Conservation (phyloP, 2,888 invertebrate genomes). For the Belgica antarctica region DNA sequence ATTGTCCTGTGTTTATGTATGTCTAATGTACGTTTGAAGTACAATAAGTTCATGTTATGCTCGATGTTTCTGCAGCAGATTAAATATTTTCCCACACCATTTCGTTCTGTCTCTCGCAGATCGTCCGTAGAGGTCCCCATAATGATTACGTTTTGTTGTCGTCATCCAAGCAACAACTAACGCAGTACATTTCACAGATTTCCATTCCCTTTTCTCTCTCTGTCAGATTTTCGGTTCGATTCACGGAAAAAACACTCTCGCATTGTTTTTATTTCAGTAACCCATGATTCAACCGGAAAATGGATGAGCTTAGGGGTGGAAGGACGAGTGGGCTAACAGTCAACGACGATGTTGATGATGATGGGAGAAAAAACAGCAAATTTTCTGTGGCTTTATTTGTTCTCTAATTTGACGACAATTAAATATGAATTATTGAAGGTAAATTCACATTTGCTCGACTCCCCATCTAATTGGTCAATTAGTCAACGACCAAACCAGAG, state of each 20-base stretch:
- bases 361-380: background rate
- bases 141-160: conserved; percentile 31
- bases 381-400: conserved; percentile 32
- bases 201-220: conserved; percentile 25
- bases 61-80: conserved; percentile 43
- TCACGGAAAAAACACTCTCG: background rate
- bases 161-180: conserved; percentile 22
- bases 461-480: conserved; percentile 27
- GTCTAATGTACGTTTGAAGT: conserved; percentile 42
- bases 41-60: conserved; percentile 42
- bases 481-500: conserved; percentile 12
- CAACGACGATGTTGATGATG: conserved; percentile 14
- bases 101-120: background rate
- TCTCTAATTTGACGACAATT: conserved; percentile 43
- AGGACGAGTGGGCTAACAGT: too few species aligned
- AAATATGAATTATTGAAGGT: conserved; percentile 44
- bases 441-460: conserved; percentile 17
- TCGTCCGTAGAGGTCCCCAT: conserved; percentile 2
- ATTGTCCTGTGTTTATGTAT: conserved; percentile 37
- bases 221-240: background rate
- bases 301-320: too few species aligned
- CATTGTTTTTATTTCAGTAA: conserved; percentile 1
- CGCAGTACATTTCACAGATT: conserved; percentile 22
- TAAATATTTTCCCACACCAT: conserved; percentile 44
- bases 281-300: background rate